Conservation (phyloP, 2,113 vertebrate genomes). For the Ranitomeya variabilis region DNA sequence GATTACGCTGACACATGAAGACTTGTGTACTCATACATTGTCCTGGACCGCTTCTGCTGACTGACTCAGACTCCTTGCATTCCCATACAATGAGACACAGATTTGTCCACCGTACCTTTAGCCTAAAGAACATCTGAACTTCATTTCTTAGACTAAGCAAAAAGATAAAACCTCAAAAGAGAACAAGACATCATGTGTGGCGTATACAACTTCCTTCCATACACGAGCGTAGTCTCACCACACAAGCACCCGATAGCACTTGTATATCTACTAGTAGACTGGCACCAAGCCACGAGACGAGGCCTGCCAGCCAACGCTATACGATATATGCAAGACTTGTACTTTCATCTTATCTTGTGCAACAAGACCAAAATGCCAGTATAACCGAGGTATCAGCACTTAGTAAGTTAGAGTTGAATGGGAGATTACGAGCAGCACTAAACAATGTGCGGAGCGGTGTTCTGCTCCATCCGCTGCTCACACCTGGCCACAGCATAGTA, state of each 20-base stretch:
- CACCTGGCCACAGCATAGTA: no score
- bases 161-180: no score
- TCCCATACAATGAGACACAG: neutral
- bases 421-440: no score
- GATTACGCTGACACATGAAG: no score
- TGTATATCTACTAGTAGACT: neutral
- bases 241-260: neutral
- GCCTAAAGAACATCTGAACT: neutral
- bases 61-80: neutral
- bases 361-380: neutral
- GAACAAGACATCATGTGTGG: no score
- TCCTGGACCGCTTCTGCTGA: no score
- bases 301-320: neutral
- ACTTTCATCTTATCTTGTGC: conserved; percentile 10
- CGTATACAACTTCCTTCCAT: no score
- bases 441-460: no score
- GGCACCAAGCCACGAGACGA: neutral
- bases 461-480: no score
- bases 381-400: neutral
- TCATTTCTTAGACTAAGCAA: neutral
- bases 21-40: no score
- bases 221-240: neutral
- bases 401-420: no score
- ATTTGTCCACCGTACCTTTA: no score
- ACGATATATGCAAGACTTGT: neutral